Base-by-base conservation (phyloP, 2,113 vertebrate genomes). In the Mesitornis unicolor region DNA sequence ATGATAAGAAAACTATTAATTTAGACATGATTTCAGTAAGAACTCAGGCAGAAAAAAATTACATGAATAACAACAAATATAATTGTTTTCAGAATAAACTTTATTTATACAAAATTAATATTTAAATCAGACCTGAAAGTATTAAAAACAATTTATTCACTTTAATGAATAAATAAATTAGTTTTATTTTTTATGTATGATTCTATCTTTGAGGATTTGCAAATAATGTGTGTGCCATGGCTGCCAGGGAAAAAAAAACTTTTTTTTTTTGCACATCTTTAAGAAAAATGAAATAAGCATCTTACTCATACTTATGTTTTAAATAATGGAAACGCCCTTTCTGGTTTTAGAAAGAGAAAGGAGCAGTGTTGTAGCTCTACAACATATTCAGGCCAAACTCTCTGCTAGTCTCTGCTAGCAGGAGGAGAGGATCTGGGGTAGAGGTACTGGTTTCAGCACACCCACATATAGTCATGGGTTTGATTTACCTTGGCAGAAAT, bases 111-210 rank as follows among this genome's bases (percentile, higher is more conserved):
- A 96, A 97, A 97, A 95, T 93, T 96, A 97, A 94, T 97, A 97
- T 97, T 98, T 95, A 97, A 98, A 97, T 97, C 97, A 97, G 97
- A 98, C 93, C 93, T 97, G 95, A 95, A 98, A 97, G 74, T 98
- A 97, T 98, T 98, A 96, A 97, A 97, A 98, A 75, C 92, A 93
- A 69, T 93, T 94, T 97, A 98, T 97, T 97, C 97, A 97, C 97
- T 98, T 98, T 97, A 96, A 95, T 97, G 97, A 98, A 97, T 96
- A 98, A 98, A 98, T 96, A 96, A 97, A 97, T 97, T 97, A 96
- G 95, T 97, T 98, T 98, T 97, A 97, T 98, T 98, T 98, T 98
- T 98, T 97, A 97, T 96, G 94, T 97, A 96, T 97, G 88, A 96
- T 97, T 98, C 94, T 96, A 93, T 98, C 96, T 97, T 97, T 98